Conservation (phyloP, 1,140 invertebrate genomes). For the Hyphantria cunea region DNA sequence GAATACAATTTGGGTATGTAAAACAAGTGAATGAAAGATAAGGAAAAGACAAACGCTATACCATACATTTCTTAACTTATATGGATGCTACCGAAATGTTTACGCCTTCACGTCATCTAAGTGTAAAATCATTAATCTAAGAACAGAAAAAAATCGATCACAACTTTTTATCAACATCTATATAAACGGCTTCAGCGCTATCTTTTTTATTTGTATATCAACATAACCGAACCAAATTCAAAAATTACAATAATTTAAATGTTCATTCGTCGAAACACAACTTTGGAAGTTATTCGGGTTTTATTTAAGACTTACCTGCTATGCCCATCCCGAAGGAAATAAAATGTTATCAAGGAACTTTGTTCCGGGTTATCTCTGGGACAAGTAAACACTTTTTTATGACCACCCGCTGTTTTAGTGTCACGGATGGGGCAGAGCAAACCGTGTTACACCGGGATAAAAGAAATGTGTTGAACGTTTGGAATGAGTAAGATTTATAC, state of each 20-base stretch:
- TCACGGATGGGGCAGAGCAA: background rate
- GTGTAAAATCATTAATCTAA: too few relatives aligned
- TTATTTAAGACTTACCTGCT: conserved; percentile 24
- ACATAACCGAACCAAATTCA: conserved; percentile 6
- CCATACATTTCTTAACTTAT: too few relatives aligned
- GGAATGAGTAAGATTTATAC: background rate
- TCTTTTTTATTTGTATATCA: background rate
- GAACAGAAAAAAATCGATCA: too few relatives aligned
- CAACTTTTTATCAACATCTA: background rate
- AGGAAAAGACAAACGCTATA: too few relatives aligned
- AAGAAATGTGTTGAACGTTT: background rate
- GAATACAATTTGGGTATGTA: background rate
- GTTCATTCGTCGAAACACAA: background rate
- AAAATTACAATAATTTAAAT: conserved; percentile 11
- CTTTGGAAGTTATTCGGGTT: conserved; percentile 26
- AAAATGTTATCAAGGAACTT: conserved; percentile 76
- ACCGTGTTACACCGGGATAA: conserved; percentile 5
- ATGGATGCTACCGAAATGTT: too few relatives aligned
- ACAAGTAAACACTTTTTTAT: conserved; percentile 77
- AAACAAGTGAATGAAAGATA: too few relatives aligned
- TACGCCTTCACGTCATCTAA: too few relatives aligned
- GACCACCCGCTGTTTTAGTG: conserved; percentile 56
- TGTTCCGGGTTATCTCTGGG: conserved; percentile 65
- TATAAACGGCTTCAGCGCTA: background rate
- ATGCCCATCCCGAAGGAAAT: conserved; percentile 58